Evolutionary conservation across 2,113 vertebrate genomes (phyloP), one percentile per base, ranked within the genome.

Genomic region (Oreocharis arfaki): DNA sequence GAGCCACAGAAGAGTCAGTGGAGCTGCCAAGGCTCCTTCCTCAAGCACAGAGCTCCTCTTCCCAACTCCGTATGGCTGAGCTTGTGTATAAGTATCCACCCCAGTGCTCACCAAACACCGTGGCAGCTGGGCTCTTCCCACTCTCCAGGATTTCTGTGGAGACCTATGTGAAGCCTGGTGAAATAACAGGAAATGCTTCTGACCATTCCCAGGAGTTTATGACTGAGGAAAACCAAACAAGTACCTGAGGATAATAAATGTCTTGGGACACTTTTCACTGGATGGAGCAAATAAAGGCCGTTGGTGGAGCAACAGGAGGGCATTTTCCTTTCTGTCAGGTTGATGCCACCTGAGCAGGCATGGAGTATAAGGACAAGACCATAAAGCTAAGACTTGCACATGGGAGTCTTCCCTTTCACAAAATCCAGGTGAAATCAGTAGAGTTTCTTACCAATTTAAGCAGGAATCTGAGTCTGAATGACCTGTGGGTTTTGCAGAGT

Each of bases 231-330:
- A 85, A 91, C 9, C 44, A 56, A 89, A 63, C 42, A 83, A 69
- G 26, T 9, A 32, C 26, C 32, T 27, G 13, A 70, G 35, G 9
- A 13, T 39, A 68, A 69, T 59, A 89, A 90, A 87, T 47, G 19
- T 47, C 68, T 87, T 47, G 49, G 79, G 81, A 94, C 63, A 47
- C 56, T 90, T 93, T 81, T 81, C 65, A 46, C 44, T 60, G 63
- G 24, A 14, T 23, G 17, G 65, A 93, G 57, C 73, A 91, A 84
- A 76, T 21, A 44, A 78, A 95, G 87, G 75, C 39, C 26, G 44
- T 37, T 59, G 22, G 16, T 22, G 9, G 65, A 94, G 65, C 52
- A 86, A 81, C 65, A 23, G 27, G 77, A 95, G 90, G 67, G 50
- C 7, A 17, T 70, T 96, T 80, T 63, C 87, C 55, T 64, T 83